phyloP scores from a whole-genome alignment of 35 echinoderm and acorn worm species.

The Apostichopus californicus region DNA sequence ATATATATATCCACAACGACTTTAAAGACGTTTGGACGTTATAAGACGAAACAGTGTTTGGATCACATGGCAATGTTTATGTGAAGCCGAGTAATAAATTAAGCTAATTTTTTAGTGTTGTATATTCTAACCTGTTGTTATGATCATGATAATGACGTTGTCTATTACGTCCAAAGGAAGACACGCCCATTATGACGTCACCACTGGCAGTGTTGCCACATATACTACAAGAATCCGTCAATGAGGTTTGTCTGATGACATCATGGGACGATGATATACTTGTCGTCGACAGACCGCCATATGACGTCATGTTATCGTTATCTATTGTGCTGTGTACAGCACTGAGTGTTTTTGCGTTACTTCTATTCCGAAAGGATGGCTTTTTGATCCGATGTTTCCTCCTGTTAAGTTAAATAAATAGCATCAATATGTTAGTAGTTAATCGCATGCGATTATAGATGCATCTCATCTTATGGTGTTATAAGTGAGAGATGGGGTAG shows the following conservation, averaged over 20 bases:
- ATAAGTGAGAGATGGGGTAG: too few relatives aligned
- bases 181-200: conserved; percentile 7
- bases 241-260: neutral
- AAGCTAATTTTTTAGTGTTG: too few relatives aligned
- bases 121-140: too few relatives aligned
- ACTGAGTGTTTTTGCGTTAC: neutral
- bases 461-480: too few relatives aligned
- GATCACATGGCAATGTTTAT: too few relatives aligned
- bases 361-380: neutral
- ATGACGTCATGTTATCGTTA: neutral
- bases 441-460: too few relatives aligned
- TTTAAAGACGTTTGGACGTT: too few relatives aligned
- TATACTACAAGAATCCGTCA: neutral
- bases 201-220: conserved; percentile 3
- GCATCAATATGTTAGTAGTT: too few relatives aligned
- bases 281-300: neutral
- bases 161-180: conserved; percentile 5
- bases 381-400: neutral
- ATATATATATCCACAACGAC: too few relatives aligned
- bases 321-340: neutral
- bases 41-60: too few relatives aligned
- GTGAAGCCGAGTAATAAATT: too few relatives aligned
- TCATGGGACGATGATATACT: neutral
- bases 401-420: too few relatives aligned
- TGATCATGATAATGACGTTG: neutral